These are phyloP conservation scores for Elgaria multicarinata DNA, from an alignment of 2,113 vertebrate genomes.

Conservation along the genomic window DNA sequence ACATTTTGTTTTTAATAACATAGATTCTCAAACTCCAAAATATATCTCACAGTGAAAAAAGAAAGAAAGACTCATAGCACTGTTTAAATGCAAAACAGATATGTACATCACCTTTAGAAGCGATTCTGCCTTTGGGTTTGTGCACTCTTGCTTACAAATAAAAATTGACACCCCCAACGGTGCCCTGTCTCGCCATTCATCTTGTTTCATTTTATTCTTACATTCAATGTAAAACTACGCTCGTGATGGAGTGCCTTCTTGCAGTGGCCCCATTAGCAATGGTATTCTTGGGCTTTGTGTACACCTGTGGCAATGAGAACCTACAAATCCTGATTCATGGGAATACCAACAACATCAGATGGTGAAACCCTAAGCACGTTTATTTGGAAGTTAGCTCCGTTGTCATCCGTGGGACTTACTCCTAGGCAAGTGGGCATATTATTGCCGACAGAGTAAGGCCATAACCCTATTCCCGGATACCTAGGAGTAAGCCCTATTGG, in stretches of 20 bases:
- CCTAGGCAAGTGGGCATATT: not conserved
- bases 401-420: not conserved
- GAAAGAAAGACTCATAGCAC: slow-evolving; percentile 39
- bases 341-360: slow-evolving; percentile 12
- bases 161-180: not conserved
- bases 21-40: slow-evolving; percentile 63
- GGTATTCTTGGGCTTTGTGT: not conserved
- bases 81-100: slow-evolving; percentile 40
- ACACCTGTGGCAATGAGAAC: slow-evolving; percentile 8
- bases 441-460: not conserved
- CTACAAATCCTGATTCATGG: not conserved
- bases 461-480: not conserved
- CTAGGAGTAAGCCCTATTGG: not conserved
- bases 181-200: not conserved
- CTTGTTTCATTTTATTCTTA: slow-evolving; percentile 6
- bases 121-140: slow-evolving; percentile 33
- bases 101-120: slow-evolving; percentile 63
- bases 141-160: slow-evolving; percentile 8
- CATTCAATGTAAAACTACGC: slow-evolving; percentile 52
- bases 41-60: slow-evolving; percentile 67
- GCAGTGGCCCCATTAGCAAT: not conserved
- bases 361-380: not conserved
- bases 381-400: not conserved
- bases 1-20: slow-evolving; percentile 52
- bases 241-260: slow-evolving; percentile 8